phyloP scores from a whole-genome alignment of 1,140 invertebrate genomes.

The Scaptodrosophila lebanonensis region DNA sequence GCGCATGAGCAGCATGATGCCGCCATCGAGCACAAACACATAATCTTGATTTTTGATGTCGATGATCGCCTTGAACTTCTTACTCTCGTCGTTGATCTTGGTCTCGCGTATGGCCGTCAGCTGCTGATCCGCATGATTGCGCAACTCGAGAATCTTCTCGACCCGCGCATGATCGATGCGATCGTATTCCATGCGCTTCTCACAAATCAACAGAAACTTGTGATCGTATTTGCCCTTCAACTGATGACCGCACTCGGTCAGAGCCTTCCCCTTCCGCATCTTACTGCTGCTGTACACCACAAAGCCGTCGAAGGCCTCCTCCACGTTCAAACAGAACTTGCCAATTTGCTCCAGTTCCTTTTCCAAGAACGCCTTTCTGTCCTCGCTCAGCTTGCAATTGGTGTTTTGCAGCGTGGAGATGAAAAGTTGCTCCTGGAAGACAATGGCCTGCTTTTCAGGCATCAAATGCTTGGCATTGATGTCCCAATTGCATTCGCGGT shows the following conservation, averaged over 20 bases:
- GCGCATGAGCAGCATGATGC: conserved; percentile 63
- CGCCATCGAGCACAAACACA: conserved; percentile 60
- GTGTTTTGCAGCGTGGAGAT: conserved; percentile 51
- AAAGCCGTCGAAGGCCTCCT: conserved; percentile 62
- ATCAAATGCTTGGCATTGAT: conserved; percentile 57
- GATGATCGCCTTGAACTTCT: conserved; percentile 60
- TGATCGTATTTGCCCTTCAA: conserved; percentile 69
- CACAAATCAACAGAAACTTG: conserved; percentile 61
- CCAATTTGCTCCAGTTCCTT: conserved; percentile 60
- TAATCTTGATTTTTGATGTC: conserved; percentile 66
- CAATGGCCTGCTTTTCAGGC: conserved; percentile 47
- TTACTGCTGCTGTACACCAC: conserved; percentile 63
- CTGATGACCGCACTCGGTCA: conserved; percentile 54
- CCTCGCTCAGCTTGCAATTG: conserved; percentile 59
- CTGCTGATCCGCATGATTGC: conserved; percentile 52
- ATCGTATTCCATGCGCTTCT: conserved; percentile 62
- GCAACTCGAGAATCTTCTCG: conserved; percentile 53
- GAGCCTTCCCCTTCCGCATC: conserved; percentile 58
- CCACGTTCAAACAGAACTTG: conserved; percentile 54
- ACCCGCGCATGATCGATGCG: conserved; percentile 56
- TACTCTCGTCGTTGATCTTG: conserved; percentile 55
- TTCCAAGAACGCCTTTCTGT: conserved; percentile 58
- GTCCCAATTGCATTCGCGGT: conserved; percentile 41
- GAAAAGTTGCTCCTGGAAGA: conserved; percentile 56
- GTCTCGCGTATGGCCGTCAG: conserved; percentile 58